phyloP scores from a whole-genome alignment of 2,797 vertebrate genomes.

The Coendou prehensilis region DNA sequence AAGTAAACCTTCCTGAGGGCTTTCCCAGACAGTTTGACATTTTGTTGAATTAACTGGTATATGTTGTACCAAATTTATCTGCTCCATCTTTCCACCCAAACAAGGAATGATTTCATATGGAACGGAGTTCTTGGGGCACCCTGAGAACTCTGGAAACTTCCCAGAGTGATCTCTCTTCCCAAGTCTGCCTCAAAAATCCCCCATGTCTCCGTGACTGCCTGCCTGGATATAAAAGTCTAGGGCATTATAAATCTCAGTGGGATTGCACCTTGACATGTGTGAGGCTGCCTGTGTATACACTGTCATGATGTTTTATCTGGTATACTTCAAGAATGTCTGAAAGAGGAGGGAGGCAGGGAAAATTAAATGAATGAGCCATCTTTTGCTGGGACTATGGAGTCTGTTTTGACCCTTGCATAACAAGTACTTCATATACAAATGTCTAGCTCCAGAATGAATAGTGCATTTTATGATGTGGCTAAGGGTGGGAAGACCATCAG shows the following conservation, averaged over 20 bases:
- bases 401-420: background rate
- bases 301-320: conserved; percentile 52
- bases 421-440: background rate
- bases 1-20: conserved; percentile 79
- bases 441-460: background rate
- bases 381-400: background rate
- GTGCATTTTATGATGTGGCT: background rate
- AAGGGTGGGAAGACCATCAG: background rate
- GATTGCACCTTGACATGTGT: background rate
- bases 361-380: background rate
- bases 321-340: conserved; percentile 40
- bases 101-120: conserved; percentile 51
- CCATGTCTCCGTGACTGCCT: background rate
- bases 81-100: conserved; percentile 59
- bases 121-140: conserved; percentile 1
- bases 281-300: background rate
- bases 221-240: background rate
- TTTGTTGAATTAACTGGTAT: conserved; percentile 78
- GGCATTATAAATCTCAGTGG: conserved; percentile 44
- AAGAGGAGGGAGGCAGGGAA: background rate
- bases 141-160: conserved; percentile 50
- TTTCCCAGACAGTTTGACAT: conserved; percentile 74
- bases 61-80: conserved; percentile 77
- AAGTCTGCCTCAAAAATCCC: background rate
- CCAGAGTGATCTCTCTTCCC: conserved; percentile 11